Evolutionary conservation across 2,113 vertebrate genomes (phyloP), one percentile per base, ranked within the genome.

Genomic region (Prinia subflava): DNA sequence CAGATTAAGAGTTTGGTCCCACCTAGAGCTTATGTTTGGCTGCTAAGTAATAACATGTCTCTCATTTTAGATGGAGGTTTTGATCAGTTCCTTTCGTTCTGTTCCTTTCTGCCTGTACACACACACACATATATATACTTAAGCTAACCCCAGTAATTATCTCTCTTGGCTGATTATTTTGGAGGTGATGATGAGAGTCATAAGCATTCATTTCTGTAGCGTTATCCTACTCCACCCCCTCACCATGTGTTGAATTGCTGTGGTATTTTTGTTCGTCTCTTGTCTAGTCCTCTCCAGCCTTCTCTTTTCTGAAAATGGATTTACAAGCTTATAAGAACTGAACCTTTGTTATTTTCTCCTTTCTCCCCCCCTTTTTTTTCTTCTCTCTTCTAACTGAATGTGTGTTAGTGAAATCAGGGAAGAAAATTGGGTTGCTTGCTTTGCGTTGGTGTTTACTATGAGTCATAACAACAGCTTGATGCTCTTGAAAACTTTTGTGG

Each of bases 141-240:
- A 85, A 83, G 70, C 52, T 95, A 93, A 96, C 94, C 87, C 92
- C 90, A 81, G 71, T 82, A 93, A 95, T 93, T 95, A 91, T 94
- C 65, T 93, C 92, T 95, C 86, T 97, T 96, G 94, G 81, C 83
- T 96, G 96, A 96, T 95, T 98, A 97, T 98, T 98, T 98, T 97
- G 92, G 95, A 95, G 89, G 91, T 69, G 94, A 93, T 97, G 90
- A 97, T 82, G 92, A 97, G 96, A 97, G 98, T 97, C 98, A 98
- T 97, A 78, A 96, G 95, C 97, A 96, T 97, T 97, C 96, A 71
- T 98, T 98, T 98, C 92, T 97, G 96, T 91, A 84, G 94, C 59
- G 89, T 97, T 98, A 97, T 98, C 98, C 97, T 97, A 98, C 98
- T 97, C 97, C 97, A 95, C 98, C 98, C 94, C 97, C 97, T 97